Percentiles rank a stretch among this genome's conserved stretches.
Evolutionary conservation across 2,113 vertebrate genomes (phyloP).

Genomic region (Caranx ignobilis): DNA sequence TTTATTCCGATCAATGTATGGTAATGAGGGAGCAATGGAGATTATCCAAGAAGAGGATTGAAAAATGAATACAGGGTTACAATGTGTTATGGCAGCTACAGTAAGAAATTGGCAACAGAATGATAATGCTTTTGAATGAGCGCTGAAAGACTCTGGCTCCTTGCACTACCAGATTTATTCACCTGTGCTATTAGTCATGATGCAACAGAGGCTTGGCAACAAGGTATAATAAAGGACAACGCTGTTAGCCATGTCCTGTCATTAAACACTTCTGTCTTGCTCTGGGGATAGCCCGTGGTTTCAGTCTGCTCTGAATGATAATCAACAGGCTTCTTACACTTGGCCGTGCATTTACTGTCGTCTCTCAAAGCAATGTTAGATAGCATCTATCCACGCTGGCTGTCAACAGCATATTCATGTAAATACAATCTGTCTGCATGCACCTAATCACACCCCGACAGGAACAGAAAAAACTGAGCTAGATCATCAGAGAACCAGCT

Average conservation of each 20-base stretch:
- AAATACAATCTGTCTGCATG: slow-evolving; percentile 27
- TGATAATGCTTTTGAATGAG: slow-evolving; percentile 54
- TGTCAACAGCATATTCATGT: slow-evolving; percentile 48
- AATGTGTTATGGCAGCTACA: slow-evolving; percentile 44
- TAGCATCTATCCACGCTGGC: slow-evolving; percentile 30
- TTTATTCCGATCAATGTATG: slow-evolving; percentile 77
- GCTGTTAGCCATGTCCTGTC: slow-evolving; percentile 33
- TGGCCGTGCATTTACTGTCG: slow-evolving; percentile 4
- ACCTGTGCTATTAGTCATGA: slow-evolving; percentile 53
- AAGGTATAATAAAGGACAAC: slow-evolving; percentile 36
- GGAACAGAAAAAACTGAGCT: slow-evolving; percentile 42
- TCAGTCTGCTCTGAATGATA: slow-evolving; percentile 30
- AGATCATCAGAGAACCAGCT: slow-evolving; percentile 54
- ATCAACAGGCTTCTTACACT: slow-evolving; percentile 53
- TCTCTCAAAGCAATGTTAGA: slow-evolving; percentile 32
- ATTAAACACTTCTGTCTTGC: slow-evolving; percentile 45
- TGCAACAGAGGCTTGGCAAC: slow-evolving; percentile 11
- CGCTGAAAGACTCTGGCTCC: slow-evolving; percentile 23
- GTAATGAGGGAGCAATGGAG: slow-evolving; percentile 67
- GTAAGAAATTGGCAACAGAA: slow-evolving; percentile 47
- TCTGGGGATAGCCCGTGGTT: slow-evolving; percentile 44
- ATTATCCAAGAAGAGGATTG: slow-evolving; percentile 53
- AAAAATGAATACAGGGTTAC: slow-evolving; percentile 49
- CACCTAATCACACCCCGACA: slow-evolving; percentile 40
- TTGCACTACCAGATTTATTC: slow-evolving; percentile 7